Evolutionary conservation across 2,113 vertebrate species (phyloP).

Genomic region (Empidonax traillii): DNA sequence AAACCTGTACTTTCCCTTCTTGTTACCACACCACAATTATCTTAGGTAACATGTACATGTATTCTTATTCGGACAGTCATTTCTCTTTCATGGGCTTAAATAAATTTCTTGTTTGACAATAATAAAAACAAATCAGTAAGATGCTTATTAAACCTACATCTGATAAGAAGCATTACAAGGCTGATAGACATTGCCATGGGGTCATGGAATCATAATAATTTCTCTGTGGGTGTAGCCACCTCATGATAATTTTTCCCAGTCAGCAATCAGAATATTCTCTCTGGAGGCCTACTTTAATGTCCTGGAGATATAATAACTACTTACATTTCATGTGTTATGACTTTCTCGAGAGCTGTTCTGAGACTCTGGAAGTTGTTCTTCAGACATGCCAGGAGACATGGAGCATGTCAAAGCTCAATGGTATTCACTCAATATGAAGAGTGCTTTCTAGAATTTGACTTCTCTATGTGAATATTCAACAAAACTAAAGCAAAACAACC

Average conservation of each 20-base stretch:
- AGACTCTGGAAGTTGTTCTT: background rate
- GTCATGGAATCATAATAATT: background rate
- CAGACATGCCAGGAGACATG: background rate
- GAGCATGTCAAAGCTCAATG: background rate
- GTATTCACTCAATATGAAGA: background rate
- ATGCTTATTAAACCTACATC: background rate
- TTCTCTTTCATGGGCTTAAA: background rate
- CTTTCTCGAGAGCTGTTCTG: background rate
- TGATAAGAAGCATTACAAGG: background rate
- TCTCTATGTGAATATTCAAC: background rate
- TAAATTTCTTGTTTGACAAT: background rate
- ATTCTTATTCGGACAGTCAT: background rate
- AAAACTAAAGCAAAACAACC: background rate
- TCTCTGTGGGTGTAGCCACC: background rate
- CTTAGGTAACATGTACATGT: background rate
- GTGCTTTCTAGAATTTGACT: background rate
- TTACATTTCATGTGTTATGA: rapidly evolving
- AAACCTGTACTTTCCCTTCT: background rate
- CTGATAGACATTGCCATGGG: background rate
- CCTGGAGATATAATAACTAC: background rate
- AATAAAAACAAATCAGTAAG: background rate
- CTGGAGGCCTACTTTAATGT: background rate
- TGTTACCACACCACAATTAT: background rate
- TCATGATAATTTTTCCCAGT: background rate
- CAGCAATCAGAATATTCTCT: background rate